Evolutionary conservation across 2,113 vertebrate genomes (phyloP), one percentile per base, ranked within the genome.

Genomic region (Xerus inauris): DNA sequence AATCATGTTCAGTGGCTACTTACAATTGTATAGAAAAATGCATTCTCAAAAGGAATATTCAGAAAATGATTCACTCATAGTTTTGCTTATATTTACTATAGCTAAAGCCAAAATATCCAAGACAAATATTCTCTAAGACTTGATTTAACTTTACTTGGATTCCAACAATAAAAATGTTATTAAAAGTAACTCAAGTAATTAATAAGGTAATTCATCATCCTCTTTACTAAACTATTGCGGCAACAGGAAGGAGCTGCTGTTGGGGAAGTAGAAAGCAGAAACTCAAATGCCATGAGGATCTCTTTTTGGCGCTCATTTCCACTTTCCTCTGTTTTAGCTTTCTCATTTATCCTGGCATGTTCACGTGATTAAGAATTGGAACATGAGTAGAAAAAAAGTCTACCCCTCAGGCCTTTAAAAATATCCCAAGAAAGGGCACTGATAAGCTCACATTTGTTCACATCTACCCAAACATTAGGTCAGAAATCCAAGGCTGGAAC

Each of bases 51-150:
- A 95, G 1, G 17, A 71, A 83, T 32, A 83, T 83, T 83, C 40
- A 84, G 14, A 9, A 51, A 77, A 65, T 87, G 5, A 9, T 85
- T 71, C 89, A 51, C 83, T 86, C 20, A 69, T 47, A 65, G 8
- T 35, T 93, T 91, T 79, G 49, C 64, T 81, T 87, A 12, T 76
- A 77, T 94, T 94, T 97, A 30, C 42, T 62, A 81, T 62, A 76
- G 40, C 10, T 62, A 92, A 57, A 67, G 30, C n/a, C n/a, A 81
- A 94, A 90, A 45, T 89, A 87, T 35, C 5, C 5, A 65, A 67
- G 47, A 8, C 5, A 57, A 76, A 88, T 82, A 71, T 62, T 4
- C 10, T 75, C 8, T 45, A 57, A 35, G 54, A 80, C 13, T 89
- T 95, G 35, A 79, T 87, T 92, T 89, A 83, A 47, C 12, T 80